Conservation (phyloP, 2,888 invertebrate genomes). For the Unio delphinus region DNA sequence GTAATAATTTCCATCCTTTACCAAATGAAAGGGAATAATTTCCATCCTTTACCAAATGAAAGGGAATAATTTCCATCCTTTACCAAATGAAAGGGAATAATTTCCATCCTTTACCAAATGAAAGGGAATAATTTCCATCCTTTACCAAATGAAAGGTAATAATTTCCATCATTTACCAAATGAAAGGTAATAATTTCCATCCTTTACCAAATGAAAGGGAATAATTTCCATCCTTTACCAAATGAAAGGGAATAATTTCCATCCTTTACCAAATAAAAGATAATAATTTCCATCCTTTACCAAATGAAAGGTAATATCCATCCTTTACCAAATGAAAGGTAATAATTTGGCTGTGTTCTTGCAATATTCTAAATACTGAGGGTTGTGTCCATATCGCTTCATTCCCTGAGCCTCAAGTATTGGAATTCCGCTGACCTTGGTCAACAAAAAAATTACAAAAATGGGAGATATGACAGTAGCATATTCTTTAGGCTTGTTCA, state of each 20-base stretch:
- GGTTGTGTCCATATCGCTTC: constrained; percentile 67
- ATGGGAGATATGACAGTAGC: constrained; percentile 65
- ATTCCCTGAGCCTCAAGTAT: constrained; percentile 63
- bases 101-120: constrained; percentile 43
- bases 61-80: no score
- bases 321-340: constrained; percentile 62
- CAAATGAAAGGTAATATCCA: constrained; percentile 66
- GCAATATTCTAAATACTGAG: constrained; percentile 66
- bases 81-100: no score
- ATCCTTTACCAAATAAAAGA: no score
- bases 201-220: no score
- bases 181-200: no score
- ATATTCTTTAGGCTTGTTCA: constrained; percentile 51
- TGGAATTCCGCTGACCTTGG: constrained; percentile 69
- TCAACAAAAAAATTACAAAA: constrained; percentile 67
- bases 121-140: constrained; percentile 69
- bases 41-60: no score
- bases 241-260: no score
- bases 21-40: constrained; percentile 43
- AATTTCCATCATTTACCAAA: no score
- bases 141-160: constrained; percentile 50
- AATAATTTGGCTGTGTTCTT: constrained; percentile 67
- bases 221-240: no score
- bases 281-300: constrained; percentile 19
- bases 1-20: constrained; percentile 68